These are phyloP conservation scores for Dipodomys merriami DNA, from an alignment of 2,113 vertebrate species.

Conservation along the genomic window DNA sequence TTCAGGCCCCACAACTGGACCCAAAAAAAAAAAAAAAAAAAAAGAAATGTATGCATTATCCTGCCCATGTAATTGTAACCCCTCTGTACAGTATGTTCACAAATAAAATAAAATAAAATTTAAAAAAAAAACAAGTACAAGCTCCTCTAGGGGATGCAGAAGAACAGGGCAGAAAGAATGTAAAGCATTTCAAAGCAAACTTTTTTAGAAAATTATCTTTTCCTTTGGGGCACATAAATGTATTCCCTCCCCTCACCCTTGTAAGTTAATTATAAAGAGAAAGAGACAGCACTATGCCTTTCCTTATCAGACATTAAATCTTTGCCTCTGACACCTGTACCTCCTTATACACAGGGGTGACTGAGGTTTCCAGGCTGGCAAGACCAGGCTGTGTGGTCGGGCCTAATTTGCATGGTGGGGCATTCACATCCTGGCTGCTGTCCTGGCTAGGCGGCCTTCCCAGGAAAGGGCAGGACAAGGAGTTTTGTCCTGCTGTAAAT, in stretches of 20 bases:
- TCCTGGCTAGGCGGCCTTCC: slow-evolving; percentile 1
- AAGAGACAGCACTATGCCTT: rapidly evolving
- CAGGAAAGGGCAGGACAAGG: slow-evolving; percentile 25
- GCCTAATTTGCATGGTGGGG: slow-evolving; percentile 43
- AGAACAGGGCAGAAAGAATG: background rate
- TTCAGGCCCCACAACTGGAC: too few relatives aligned
- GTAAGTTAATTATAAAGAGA: background rate
- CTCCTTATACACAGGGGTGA: too few relatives aligned
- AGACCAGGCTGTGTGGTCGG: background rate
- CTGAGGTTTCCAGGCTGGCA: background rate
- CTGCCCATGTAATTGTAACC: too few relatives aligned
- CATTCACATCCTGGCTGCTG: background rate
- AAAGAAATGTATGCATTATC: too few relatives aligned
- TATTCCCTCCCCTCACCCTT: background rate
- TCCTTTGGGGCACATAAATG: background rate
- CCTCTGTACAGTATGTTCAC: too few relatives aligned
- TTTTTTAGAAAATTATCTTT: background rate
- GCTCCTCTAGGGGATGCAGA: background rate
- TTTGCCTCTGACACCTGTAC: background rate
- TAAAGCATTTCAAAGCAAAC: background rate
- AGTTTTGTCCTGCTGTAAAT: slow-evolving; percentile 52
- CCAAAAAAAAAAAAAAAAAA: too few relatives aligned
- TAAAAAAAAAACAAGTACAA: too few relatives aligned
- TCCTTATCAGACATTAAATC: background rate
- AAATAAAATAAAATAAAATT: too few relatives aligned